A percentile compares a stretch with the other conserved stretches of the same genome.
These are phyloP conservation scores for Erethizon dorsatum DNA, from an alignment of 2,797 vertebrate genomes.

Conservation along the genomic window DNA sequence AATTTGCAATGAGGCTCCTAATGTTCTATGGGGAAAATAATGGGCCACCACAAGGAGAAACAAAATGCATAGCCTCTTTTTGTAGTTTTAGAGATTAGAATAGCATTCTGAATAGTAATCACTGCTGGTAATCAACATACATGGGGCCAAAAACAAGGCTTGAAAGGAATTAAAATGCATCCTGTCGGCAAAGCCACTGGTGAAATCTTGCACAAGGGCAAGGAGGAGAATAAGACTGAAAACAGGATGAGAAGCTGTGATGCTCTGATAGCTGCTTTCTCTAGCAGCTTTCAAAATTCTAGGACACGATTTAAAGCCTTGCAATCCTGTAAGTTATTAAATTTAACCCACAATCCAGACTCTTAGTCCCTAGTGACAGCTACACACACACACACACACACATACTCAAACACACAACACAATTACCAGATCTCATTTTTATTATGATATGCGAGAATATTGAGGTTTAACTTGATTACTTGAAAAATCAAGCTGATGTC, in stretches of 20 bases:
- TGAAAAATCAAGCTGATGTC: background rate
- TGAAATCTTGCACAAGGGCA: background rate
- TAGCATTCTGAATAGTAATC: background rate
- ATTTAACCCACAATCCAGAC: background rate
- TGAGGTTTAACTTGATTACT: background rate
- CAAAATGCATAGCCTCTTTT: background rate
- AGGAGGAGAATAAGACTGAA: background rate
- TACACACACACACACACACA: background rate
- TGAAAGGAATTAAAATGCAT: background rate
- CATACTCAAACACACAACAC: background rate
- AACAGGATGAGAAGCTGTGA: background rate
- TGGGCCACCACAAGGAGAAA: background rate
- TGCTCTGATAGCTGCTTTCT: background rate
- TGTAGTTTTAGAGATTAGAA: background rate
- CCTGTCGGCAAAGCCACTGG: slow-evolving; percentile 45
- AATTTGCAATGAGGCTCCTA: too few relatives aligned
- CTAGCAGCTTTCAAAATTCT: background rate
- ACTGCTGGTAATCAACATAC: background rate
- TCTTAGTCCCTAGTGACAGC: background rate
- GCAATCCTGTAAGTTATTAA: background rate
- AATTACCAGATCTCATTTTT: background rate
- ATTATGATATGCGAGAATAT: background rate
- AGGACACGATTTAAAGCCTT: background rate
- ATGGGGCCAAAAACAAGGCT: background rate
- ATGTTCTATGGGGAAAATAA: background rate